A percentile compares a stretch with the other conserved stretches of the same genome.
Evolutionary conservation across 2,113 vertebrate species (phyloP).

Genomic region (Fregetta grallaria): DNA sequence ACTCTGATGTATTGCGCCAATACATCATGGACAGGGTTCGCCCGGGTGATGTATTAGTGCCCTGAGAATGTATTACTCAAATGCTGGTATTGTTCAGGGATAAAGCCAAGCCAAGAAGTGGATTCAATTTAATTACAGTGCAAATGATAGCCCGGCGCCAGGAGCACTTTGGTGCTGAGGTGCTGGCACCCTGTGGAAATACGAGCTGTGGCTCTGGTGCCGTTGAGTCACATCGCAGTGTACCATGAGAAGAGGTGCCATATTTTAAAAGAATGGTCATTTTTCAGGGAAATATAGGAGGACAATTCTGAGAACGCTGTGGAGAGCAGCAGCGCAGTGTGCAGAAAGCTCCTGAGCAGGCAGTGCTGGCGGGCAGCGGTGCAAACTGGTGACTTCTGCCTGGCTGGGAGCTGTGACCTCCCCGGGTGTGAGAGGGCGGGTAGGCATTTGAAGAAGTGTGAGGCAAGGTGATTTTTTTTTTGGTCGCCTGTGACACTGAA

Average conservation of each 20-base stretch:
- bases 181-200: conserved; percentile 56
- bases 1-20: conserved; percentile 70
- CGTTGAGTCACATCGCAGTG: not conserved
- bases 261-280: conserved; percentile 2
- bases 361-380: not conserved
- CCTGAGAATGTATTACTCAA: conserved; percentile 75
- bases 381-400: not conserved
- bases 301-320: not conserved
- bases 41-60: conserved; percentile 74
- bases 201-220: conserved; percentile 29
- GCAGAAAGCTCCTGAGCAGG: not conserved
- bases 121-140: conserved; percentile 79
- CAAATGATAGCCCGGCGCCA: conserved; percentile 25
- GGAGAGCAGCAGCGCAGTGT: not conserved
- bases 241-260: not conserved
- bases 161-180: conserved; percentile 58
- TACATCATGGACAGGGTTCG: conserved; percentile 65
- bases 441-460: not conserved
- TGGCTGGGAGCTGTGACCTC: not conserved
- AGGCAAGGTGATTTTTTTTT: not conserved
- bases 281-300: not conserved
- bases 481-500: not conserved
- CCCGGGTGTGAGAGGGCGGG: no score
- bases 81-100: conserved; percentile 66
- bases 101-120: conserved; percentile 74